Conservation (phyloP, 2,797 vertebrate genomes). For the Aeoliscus strigatus region DNA sequence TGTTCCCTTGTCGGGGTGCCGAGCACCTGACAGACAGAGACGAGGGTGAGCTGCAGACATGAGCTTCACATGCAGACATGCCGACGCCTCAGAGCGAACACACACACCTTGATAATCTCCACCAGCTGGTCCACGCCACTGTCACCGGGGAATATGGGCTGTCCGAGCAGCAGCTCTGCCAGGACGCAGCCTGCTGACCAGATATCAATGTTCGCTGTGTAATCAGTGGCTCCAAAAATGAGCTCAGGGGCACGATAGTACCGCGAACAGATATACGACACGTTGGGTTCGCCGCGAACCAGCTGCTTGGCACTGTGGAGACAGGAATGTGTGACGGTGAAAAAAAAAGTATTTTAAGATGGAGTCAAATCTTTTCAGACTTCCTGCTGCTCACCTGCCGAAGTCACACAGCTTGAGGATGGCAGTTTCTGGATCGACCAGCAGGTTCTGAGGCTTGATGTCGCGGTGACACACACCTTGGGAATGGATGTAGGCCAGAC, state of each 20-base stretch:
- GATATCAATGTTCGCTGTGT: slow-evolving; percentile 93
- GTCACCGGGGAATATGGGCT: slow-evolving; percentile 93
- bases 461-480: slow-evolving; percentile 94
- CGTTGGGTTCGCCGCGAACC: slow-evolving; percentile 89
- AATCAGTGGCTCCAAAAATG: slow-evolving; percentile 94
- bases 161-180: slow-evolving; percentile 88
- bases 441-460: slow-evolving; percentile 93
- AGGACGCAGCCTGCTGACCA: slow-evolving; percentile 95
- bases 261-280: slow-evolving; percentile 95
- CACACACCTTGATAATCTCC: slow-evolving; percentile 90
- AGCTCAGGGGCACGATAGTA: slow-evolving; percentile 94
- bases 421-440: slow-evolving; percentile 92
- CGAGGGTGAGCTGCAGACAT: no score
- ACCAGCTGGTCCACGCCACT: slow-evolving; percentile 94
- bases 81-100: no score
- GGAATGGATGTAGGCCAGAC: slow-evolving; percentile 96
- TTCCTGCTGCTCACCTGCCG: slow-evolving; percentile 80
- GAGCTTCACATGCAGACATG: no score
- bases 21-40: slow-evolving; percentile 76
- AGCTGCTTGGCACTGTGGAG: slow-evolving; percentile 85
- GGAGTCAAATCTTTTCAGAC: no score
- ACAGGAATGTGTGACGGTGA: background rate
- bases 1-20: slow-evolving; percentile 94
- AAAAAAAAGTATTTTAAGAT: no score
- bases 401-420: slow-evolving; percentile 94